phyloP scores from a whole-genome alignment of 2,113 vertebrate species.

The Lepisosteus osseus region DNA sequence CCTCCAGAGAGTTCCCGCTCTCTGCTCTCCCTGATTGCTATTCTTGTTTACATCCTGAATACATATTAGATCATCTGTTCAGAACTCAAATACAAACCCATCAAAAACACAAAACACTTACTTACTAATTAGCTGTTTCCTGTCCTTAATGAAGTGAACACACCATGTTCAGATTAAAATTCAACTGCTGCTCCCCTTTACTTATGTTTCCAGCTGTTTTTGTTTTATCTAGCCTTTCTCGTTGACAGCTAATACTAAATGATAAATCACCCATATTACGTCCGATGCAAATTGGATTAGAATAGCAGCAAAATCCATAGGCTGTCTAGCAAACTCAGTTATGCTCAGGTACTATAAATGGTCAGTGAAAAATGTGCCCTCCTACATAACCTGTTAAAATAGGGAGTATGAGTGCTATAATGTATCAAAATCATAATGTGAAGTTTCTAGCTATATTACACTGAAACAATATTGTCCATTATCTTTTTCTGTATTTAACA shows the following conservation, averaged over 20 bases:
- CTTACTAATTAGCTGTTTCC: slow-evolving; percentile 74
- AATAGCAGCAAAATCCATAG: slow-evolving; percentile 66
- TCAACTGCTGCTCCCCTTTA: slow-evolving; percentile 64
- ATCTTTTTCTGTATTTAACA: too few species aligned
- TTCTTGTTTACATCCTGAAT: slow-evolving; percentile 61
- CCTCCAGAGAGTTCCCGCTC: slow-evolving; percentile 37
- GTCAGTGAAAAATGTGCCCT: too few species aligned
- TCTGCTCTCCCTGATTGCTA: slow-evolving; percentile 47
- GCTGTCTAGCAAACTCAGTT: slow-evolving; percentile 5
- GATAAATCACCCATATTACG: slow-evolving; percentile 80
- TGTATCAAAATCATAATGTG: too few species aligned
- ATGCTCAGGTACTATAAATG: background rate
- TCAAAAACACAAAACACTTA: slow-evolving; percentile 66
- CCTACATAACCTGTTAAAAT: too few species aligned
- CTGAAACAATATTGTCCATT: too few species aligned
- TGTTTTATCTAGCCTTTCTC: slow-evolving; percentile 75
- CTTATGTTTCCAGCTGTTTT: slow-evolving; percentile 80
- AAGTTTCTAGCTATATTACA: too few species aligned
- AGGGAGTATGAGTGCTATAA: too few species aligned
- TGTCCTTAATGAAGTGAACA: slow-evolving; percentile 72
- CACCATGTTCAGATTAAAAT: slow-evolving; percentile 71
- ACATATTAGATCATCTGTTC: slow-evolving; percentile 57
- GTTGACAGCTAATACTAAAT: slow-evolving; percentile 77
- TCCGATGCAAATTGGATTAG: slow-evolving; percentile 74
- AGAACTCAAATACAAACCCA: slow-evolving; percentile 50